phyloP scores from a whole-genome alignment of 1,140 invertebrate species.

The Trichonephila clavata region DNA sequence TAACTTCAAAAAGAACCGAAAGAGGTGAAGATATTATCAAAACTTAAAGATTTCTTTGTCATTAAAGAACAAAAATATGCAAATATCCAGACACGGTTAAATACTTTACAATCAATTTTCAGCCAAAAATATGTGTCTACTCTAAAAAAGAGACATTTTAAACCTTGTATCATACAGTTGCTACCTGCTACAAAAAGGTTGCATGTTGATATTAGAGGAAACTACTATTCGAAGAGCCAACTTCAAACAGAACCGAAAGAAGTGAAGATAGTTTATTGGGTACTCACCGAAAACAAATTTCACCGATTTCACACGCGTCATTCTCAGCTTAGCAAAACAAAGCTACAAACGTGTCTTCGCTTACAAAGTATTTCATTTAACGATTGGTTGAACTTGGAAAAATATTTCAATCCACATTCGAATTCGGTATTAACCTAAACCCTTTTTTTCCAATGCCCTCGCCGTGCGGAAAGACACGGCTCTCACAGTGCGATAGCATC shows the following conservation, averaged over 20 bases:
- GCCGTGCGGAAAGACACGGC: neutral
- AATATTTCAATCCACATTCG: neutral
- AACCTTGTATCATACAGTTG: too few species aligned
- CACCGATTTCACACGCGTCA: neutral
- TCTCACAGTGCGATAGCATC: neutral
- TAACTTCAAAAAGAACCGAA: too few species aligned
- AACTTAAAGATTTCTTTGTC: too few species aligned
- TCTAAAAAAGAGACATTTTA: too few species aligned
- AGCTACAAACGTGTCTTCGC: neutral
- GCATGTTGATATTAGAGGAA: too few species aligned
- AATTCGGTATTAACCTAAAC: neutral
- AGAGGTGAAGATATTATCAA: too few species aligned
- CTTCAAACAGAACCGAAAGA: neutral
- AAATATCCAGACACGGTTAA: too few species aligned
- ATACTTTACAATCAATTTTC: too few species aligned
- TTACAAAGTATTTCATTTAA: neutral
- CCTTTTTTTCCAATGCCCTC: neutral
- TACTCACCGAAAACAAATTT: neutral
- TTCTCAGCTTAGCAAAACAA: neutral
- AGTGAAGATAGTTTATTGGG: neutral
- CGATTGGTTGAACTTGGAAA: neutral
- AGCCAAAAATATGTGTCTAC: too few species aligned
- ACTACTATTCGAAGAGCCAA: too few species aligned
- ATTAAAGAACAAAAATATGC: too few species aligned
- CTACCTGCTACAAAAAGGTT: too few species aligned